Evolutionary conservation across 2,797 vertebrate species (phyloP), one percentile per base, ranked within the genome.

Genomic region (Valencia hispanica): DNA sequence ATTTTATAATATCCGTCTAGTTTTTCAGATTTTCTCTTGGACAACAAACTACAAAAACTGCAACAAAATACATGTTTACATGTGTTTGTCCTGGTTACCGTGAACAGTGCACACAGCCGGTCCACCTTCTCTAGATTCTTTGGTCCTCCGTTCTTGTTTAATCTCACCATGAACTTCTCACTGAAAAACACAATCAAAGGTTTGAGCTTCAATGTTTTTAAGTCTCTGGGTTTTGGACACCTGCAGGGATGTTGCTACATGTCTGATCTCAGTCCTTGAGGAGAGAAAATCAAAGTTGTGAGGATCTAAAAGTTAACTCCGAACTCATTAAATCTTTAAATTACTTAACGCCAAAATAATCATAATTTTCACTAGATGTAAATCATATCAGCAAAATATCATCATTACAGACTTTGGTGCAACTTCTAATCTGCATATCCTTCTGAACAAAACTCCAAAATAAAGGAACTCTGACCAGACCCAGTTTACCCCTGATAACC

Each of bases 131-230:
- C 97, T 0, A 97, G 96, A 79, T 98, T 98, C 91, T 96, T 97
- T 14, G 97, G 96, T 15, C 96, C 97, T 86, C 97, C 97, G 0
- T 97, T 99, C 93, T 98, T 99, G 95, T 98, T 99, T 86, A 99
- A 94, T 88, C 96, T 95, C 84, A 98, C 97, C 94, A 99, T 94
- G 90, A 99, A 99, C 88, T 96, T 97, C 94, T 99, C 98, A 87
- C 98, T 99, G 92, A 72, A 95, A 79, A 65, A 72, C 22, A 91
- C 34, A 68, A 63, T 30, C 2, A 79, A 15, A 72, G 30, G 63
- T 61, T 77, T 41, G 4, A 53, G 5, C 27, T 14, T 17, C 3
- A 41, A 0, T 39, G 5, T 50, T 3, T 1, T 0, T 5, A 20
- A 53, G 43, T 14, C 68, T 72, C 27, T 30, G 76, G 4, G 14